Evolutionary conservation across 2,113 vertebrate species (phyloP), one percentile per base, ranked within the genome.

Genomic region (Dipodomys merriami): DNA sequence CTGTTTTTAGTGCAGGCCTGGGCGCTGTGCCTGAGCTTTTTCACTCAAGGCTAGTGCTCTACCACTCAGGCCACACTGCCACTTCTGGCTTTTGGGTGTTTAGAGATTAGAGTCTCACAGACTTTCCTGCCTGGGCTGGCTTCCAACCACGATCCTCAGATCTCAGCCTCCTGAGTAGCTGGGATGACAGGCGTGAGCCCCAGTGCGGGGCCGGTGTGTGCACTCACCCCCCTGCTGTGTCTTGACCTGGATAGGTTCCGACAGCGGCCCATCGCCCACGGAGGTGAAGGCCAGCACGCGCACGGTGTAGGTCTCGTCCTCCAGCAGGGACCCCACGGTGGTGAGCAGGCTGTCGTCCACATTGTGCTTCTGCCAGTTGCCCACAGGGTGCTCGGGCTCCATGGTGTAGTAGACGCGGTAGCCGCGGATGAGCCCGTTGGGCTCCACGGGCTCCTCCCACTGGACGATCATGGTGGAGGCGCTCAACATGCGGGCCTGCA

Each of bases 391-490:
- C 3, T 98, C 98, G 0, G 99, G 98, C 46, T 99, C 99, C 99
- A 99, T 99, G 95, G 99, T 99, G 90, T 99, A 99, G 81, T 99
- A 99, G 18, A 99, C 98, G 0, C 99, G 98, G 97, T 99, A 99
- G 29, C 99, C 99, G 0, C 99, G 99, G 96, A 99, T 99, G 96
- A 99, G 98, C 53, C 99, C 99, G 0, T 99, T 99, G 90, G 99
- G 99, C 95, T 99, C 99, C 97, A 99, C 99, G 0, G 99, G 99
- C 33, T 99, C 99, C 57, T 99, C 99, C 99, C 99, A 99, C 90
- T 99, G 99, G 95, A 99, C 99, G 97, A 99, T 98, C 99, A 99
- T 99, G 92, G 99, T 99, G 96, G 98, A 99, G 80, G 98, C 98
- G 16, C 99, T 99, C 94, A 99, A 98, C 97, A 99, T 99, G 5